Conservation (phyloP, 2,113 vertebrate species). For the Corvus moneduloides region DNA sequence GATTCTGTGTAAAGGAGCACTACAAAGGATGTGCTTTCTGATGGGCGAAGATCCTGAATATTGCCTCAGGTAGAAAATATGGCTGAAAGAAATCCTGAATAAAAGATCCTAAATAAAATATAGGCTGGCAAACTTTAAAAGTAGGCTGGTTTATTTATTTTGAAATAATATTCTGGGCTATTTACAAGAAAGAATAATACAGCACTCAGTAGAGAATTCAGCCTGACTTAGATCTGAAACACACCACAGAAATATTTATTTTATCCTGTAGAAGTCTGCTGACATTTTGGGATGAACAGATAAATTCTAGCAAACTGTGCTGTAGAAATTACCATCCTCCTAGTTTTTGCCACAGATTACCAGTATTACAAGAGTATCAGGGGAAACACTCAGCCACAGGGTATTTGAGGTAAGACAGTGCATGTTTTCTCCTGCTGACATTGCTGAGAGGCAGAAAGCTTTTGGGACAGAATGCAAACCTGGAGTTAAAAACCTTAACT, state of each 20-base stretch:
- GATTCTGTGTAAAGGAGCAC: not conserved
- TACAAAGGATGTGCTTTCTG: not conserved
- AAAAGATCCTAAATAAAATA: not conserved
- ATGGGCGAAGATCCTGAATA: not conserved
- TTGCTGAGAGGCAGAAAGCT: not conserved
- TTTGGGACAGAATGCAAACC: not conserved
- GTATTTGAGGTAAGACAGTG: not conserved
- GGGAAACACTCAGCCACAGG: not conserved
- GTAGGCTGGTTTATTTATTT: not conserved
- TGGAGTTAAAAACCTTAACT: not conserved
- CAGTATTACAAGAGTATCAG: not conserved
- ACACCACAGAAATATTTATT: not conserved
- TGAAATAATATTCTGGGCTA: not conserved
- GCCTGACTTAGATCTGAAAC: not conserved
- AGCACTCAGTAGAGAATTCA: not conserved
- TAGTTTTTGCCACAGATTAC: not conserved
- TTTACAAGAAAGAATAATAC: not conserved
- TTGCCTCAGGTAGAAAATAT: not conserved
- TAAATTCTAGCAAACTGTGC: not conserved
- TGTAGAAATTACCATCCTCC: not conserved
- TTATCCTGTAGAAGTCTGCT: not conserved
- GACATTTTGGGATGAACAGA: not conserved
- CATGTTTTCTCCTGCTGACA: not conserved
- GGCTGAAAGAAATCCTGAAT: not conserved
- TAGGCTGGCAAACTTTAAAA: not conserved